Percentiles rank a stretch among this genome's conserved stretches.
These are phyloP conservation scores for Limnephilus lunatus DNA, from an alignment of 2,888 invertebrate species.

Conservation along the genomic window DNA sequence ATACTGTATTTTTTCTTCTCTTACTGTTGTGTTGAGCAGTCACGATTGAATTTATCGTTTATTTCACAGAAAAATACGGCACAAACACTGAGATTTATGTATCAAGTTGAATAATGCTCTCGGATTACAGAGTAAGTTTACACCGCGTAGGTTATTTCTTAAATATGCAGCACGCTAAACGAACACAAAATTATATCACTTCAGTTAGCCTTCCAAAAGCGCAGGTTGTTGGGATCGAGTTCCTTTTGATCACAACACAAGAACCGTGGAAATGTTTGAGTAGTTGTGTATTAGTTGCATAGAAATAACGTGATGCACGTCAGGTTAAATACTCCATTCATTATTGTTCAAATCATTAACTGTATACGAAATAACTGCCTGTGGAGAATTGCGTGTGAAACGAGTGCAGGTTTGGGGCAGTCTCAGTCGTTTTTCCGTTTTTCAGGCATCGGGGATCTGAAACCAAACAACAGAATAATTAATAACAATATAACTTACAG, in stretches of 20 bases:
- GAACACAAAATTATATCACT: background rate
- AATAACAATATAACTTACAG: background rate
- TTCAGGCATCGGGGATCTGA: constrained; percentile 4
- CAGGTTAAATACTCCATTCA: constrained; percentile 6
- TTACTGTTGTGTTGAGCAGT: background rate
- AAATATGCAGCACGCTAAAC: background rate
- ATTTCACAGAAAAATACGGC: background rate
- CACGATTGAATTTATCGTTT: background rate
- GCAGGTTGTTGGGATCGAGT: background rate
- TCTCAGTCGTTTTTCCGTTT: constrained; percentile 17
- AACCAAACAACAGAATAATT: background rate
- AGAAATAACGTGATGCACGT: constrained; percentile 32
- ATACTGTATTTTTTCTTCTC: background rate
- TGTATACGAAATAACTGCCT: background rate
- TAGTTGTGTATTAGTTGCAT: background rate
- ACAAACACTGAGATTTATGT: background rate
- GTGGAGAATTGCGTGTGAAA: constrained; percentile 11
- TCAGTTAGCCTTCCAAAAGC: background rate
- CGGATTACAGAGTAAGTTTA: background rate
- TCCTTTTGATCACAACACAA: background rate
- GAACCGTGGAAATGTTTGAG: background rate
- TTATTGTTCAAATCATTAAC: constrained; percentile 29
- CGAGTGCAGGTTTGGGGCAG: constrained; percentile 2
- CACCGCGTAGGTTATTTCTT: background rate
- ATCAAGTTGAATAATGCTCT: too few species aligned